phyloP scores from a whole-genome alignment of 1,140 invertebrate genomes.

The Cyrtorhinus lividipennis region DNA sequence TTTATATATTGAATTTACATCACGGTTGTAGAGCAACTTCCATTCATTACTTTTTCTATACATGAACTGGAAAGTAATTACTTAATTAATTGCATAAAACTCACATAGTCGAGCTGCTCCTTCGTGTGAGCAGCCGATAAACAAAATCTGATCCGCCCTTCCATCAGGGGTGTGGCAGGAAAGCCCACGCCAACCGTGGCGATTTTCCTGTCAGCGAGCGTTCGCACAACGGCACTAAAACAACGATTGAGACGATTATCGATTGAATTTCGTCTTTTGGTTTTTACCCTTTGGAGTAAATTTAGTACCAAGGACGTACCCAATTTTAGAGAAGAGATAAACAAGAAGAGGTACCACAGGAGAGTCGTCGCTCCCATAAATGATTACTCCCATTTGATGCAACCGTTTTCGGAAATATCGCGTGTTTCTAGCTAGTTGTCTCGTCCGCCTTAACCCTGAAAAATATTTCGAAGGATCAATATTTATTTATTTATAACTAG shows the following conservation, averaged over 20 bases:
- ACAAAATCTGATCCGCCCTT: constrained; percentile 88
- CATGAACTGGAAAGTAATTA: neutral
- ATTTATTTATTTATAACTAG: too few relatives aligned
- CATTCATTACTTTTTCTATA: too few relatives aligned
- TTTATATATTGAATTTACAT: too few relatives aligned
- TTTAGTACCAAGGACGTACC: too few relatives aligned
- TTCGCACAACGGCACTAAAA: constrained; percentile 66
- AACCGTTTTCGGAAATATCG: constrained; percentile 75
- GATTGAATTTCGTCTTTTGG: constrained; percentile 4
- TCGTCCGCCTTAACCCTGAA: constrained; percentile 49
- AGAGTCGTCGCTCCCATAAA: constrained; percentile 92
- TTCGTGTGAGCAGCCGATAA: constrained; percentile 91
- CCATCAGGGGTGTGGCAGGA: constrained; percentile 92
- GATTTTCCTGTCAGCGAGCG: constrained; percentile 63
- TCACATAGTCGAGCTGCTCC: constrained; percentile 82
- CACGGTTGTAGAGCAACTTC: too few relatives aligned
- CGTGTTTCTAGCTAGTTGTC: constrained; percentile 66
- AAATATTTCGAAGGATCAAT: too few relatives aligned
- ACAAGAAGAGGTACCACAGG: constrained; percentile 92
- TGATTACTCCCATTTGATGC: constrained; percentile 82
- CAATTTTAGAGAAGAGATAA: constrained; percentile 87
- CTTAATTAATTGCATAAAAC: constrained; percentile 9
- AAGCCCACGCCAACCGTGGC: constrained; percentile 94
- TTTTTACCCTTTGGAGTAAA: too few relatives aligned
- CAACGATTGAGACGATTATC: too few relatives aligned